Evolutionary conservation across 2,113 vertebrate species (phyloP).

Genomic region (Carlito syrichta): DNA sequence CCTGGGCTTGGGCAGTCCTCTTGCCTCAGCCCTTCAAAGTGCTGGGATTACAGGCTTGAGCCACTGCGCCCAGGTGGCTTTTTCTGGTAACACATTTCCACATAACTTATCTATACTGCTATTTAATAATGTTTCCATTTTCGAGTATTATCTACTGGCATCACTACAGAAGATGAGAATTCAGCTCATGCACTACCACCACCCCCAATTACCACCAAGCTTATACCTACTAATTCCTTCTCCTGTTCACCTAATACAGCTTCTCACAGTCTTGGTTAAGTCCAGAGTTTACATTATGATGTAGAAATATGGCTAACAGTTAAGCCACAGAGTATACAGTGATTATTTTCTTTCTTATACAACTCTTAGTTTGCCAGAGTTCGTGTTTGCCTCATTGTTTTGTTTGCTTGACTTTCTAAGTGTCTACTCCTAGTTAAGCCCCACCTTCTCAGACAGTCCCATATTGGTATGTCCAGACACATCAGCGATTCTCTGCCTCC

Average conservation of each 20-base stretch:
- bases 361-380: background rate
- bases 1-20: too few species aligned
- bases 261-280: background rate
- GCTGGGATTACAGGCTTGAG: too few species aligned
- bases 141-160: background rate
- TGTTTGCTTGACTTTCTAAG: background rate
- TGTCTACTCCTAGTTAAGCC: background rate
- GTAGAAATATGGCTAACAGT: background rate
- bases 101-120: background rate
- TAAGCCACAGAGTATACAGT: background rate
- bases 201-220: background rate
- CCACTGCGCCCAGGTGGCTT: too few species aligned
- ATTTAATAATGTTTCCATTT: background rate
- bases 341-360: background rate
- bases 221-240: background rate
- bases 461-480: background rate
- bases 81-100: too few species aligned
- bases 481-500: background rate
- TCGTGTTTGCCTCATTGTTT: background rate
- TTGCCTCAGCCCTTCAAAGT: too few species aligned
- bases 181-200: background rate
- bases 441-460: background rate
- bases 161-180: background rate
- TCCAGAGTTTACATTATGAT: background rate
- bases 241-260: fast-evolving